Base-by-base conservation (phyloP, 2,113 vertebrate genomes). In the Phyllostomus hastatus region DNA sequence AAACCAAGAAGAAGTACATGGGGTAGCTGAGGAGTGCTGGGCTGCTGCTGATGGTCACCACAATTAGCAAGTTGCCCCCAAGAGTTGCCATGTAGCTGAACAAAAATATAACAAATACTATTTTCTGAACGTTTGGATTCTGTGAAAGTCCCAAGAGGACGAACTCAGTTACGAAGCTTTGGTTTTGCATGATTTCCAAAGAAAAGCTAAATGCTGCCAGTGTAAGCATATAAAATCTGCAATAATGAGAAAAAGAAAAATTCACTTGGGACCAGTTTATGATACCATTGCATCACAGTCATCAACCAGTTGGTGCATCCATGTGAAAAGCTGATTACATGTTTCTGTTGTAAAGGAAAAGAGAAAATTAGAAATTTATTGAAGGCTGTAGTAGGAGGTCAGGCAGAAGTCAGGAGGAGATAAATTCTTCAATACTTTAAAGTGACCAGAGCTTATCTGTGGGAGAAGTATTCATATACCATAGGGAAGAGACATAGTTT, bases 1-100 rank as follows among this genome's bases (percentile, higher is more conserved):
- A 97, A 59, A 64, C 92, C 89, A 97, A 38, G 33, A 98, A 96
- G 87, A 96, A 97, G 80, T 97, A 97, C 97, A 96, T 97, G 16
- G 95, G 91, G 22, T 54, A 94, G 0, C 50, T 72, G 26, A 88
- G 50, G 54, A 97, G 95, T 12, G 67, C 43, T 17, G 90, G 96
- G 16, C 75, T 97, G 54, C 6, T 54, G 52, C 26, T 2, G 11
- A 98, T 70, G 1, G 75, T 92, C 38, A 70, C n/a, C 38, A 97
- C 72, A 66, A 97, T 98, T 20, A 90, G 3, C 22, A 94, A 81
- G 26, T 97, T 98, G 3, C 84, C 88, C 10, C 95, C 24, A 0
- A 95, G 7, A 3, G 88, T 97, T 64, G 70, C 86, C 79, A 95
- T 50, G 61, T 96, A 98, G 81, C 86, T 12, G 0, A 93, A 24